These are phyloP conservation scores for Hoplostethus mediterraneus DNA, from an alignment of 2,797 vertebrate genomes.

Conservation along the genomic window DNA sequence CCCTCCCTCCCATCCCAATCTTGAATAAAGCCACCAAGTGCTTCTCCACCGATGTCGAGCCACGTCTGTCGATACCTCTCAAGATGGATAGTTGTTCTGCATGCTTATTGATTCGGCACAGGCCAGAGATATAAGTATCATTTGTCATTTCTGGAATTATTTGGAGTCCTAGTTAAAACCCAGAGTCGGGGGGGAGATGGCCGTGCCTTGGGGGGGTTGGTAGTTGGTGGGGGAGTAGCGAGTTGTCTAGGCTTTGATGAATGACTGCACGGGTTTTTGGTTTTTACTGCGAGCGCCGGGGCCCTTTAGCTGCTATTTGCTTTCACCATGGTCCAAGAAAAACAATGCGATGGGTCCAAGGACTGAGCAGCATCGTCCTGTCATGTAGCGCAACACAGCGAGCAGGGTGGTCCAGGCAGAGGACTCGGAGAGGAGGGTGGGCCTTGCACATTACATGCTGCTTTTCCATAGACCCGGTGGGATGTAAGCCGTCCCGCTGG, in stretches of 20 bases:
- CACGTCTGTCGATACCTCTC: slow-evolving; percentile 90
- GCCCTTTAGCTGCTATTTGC: slow-evolving; percentile 97
- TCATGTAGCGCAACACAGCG: slow-evolving; percentile 87
- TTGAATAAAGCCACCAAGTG: slow-evolving; percentile 84
- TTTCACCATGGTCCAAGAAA: slow-evolving; percentile 98
- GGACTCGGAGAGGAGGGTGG: slow-evolving; percentile 63
- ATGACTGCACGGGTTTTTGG: slow-evolving; percentile 94
- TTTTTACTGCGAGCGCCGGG: slow-evolving; percentile 91
- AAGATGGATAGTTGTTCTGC: slow-evolving; percentile 94
- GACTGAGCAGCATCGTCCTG: slow-evolving; percentile 89
- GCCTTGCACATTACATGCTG: slow-evolving; percentile 67
- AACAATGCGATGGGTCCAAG: slow-evolving; percentile 93
- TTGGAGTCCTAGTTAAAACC: slow-evolving; percentile 97
- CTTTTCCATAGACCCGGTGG: slow-evolving; percentile 62
- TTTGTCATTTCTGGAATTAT: slow-evolving; percentile 99
- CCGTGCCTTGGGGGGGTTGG: slow-evolving; percentile 89
- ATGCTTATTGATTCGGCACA: slow-evolving; percentile 94
- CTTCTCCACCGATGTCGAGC: slow-evolving; percentile 77
- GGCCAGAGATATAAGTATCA: slow-evolving; percentile 93
- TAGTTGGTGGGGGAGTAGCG: slow-evolving; percentile 81
- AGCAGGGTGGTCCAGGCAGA: slow-evolving; percentile 93
- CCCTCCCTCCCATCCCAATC: slow-evolving; percentile 64
- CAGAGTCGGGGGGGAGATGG: slow-evolving; percentile 89
- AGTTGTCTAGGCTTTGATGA: slow-evolving; percentile 95
- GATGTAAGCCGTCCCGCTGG: slow-evolving; percentile 61